Evolutionary conservation across 2,888 invertebrate species (phyloP), one percentile per base, ranked within the genome.

Genomic region (Temnothorax ravouxi): DNA sequence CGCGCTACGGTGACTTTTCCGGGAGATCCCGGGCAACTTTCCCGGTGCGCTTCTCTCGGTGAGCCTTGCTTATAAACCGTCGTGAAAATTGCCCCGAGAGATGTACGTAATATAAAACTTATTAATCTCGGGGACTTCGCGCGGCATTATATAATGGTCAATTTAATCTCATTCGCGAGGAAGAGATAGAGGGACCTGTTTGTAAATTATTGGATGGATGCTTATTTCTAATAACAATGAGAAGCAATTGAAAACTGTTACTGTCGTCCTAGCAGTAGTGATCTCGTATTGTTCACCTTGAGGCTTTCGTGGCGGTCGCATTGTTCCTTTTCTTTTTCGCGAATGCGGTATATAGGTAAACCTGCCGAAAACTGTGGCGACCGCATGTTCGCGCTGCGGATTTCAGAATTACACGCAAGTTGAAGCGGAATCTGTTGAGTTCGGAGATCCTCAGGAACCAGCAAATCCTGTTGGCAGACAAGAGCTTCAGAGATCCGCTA

Each of bases 391-490:
- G 50, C 38, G 21, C n/a, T 25, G 25, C 13, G 47, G 71, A 80
- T 80, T 56, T 71, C 47, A 44, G 25, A 80, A 80, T 80, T 80
- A 71, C 59, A 59, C 38, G 71, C 77, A 50, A 54, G 67, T 54
- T 34, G 69, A 71, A 44, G 64, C 56, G 21, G 66, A 79, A 76
- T 72, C 80, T 76, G 86, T 84, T 81, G 86, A 86, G 86, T 71
- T 81, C 44, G 44, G 76, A 75, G 81, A 84, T 84, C 62, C 66
- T 72, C 41, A 44, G 59, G 38, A 84, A 74, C 62, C 71, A 61
- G 83, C 76, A 85, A 85, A 85, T 83, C 76, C 83, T 64, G 85
- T 85, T 85, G 83, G 71, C 71, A 85, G 84, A 85, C 84, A 85
- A 86, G 84, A 80, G 52, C 76, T 84, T 76, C 56, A 41, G 66